phyloP scores from a whole-genome alignment of 2,888 invertebrate genomes.

The Heliconius charithonia region DNA sequence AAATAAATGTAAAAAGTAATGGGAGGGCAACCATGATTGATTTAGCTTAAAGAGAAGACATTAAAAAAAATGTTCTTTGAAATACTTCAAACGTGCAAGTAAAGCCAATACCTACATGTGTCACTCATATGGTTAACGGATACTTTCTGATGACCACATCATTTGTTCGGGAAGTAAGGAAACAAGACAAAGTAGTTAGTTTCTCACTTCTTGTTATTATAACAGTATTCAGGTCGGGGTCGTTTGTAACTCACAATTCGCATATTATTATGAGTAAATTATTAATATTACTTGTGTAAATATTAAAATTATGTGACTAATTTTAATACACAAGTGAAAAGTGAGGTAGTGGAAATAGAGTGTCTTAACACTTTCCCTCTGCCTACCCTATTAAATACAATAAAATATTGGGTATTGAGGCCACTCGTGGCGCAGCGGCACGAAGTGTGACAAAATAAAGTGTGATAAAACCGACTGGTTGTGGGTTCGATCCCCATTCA shows the following conservation, averaged over 20 bases:
- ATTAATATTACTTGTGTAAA: not conserved
- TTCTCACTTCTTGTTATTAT: slow-evolving; percentile 35
- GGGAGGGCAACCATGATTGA: not conserved
- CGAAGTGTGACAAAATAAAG: too few species aligned
- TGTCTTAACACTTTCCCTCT: too few species aligned
- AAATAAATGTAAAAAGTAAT: not conserved
- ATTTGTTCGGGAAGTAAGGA: slow-evolving; percentile 43
- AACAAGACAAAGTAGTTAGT: slow-evolving; percentile 39
- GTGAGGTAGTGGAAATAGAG: too few species aligned
- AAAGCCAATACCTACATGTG: slow-evolving; percentile 31
- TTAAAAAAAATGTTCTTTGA: slow-evolving; percentile 15
- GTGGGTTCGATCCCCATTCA: too few species aligned
- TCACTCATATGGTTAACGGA: slow-evolving; percentile 46
- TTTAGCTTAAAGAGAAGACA: not conserved
- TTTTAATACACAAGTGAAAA: too few species aligned
- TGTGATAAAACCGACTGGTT: too few species aligned
- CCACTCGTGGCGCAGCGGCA: too few species aligned
- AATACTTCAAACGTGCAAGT: slow-evolving; percentile 33
- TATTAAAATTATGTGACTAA: not conserved
- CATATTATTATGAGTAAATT: not conserved
- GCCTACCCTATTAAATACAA: too few species aligned
- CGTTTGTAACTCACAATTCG: slow-evolving; percentile 19
- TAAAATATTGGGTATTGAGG: too few species aligned
- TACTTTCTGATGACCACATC: slow-evolving; percentile 41
- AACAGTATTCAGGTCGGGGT: slow-evolving; percentile 30